These are phyloP conservation scores for Ceriagrion tenellum DNA, from an alignment of 2,888 invertebrate species.

Conservation along the genomic window DNA sequence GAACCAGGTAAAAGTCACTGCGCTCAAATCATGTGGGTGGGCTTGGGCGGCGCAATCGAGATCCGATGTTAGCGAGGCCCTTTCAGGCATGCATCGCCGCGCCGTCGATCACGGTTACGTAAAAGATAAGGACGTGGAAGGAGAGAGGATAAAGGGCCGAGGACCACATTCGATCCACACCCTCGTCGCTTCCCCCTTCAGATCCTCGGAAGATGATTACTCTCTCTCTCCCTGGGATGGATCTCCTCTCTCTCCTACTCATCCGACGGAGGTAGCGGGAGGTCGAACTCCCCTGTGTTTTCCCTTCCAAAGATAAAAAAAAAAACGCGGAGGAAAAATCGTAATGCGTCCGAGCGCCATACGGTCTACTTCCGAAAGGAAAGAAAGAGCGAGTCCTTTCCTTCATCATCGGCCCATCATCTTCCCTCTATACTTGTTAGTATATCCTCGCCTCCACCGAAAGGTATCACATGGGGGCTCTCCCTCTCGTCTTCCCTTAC, in stretches of 20 bases:
- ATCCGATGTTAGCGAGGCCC: neutral
- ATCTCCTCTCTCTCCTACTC: neutral
- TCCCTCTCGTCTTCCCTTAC: neutral
- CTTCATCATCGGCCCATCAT: neutral
- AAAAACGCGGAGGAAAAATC: neutral
- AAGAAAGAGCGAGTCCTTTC: neutral
- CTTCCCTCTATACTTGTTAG: neutral
- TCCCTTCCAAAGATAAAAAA: neutral
- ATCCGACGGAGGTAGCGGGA: neutral
- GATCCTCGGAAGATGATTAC: neutral
- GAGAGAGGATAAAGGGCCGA: neutral
- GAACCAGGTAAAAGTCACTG: too few relatives aligned
- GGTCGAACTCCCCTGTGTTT: neutral
- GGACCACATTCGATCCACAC: neutral
- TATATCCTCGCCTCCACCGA: neutral
- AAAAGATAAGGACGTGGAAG: too few relatives aligned
- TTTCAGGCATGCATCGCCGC: neutral
- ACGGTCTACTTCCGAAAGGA: neutral
- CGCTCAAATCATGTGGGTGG: too few relatives aligned
- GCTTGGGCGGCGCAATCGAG: too few relatives aligned
- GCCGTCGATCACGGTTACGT: neutral
- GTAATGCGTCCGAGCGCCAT: constrained; percentile 22
- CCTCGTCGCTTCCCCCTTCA: neutral
- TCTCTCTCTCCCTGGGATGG: neutral
- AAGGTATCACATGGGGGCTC: neutral